Conservation (phyloP, 1,140 invertebrate genomes). For the Drosophila sechellia region DNA sequence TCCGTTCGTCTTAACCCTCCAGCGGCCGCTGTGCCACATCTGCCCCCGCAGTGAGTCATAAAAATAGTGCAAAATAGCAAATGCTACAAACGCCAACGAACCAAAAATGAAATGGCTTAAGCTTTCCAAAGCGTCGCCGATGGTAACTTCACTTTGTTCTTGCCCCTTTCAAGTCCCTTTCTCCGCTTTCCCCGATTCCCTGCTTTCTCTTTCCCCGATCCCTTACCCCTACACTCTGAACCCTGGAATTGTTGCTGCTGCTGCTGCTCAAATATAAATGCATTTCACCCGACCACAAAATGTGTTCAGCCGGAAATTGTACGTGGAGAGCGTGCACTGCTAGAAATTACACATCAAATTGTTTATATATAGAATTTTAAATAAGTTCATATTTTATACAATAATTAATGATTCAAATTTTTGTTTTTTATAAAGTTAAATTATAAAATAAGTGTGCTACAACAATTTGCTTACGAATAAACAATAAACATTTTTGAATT, state of each 20-base stretch:
- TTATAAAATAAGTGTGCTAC: too few relatives aligned
- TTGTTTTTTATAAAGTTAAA: too few relatives aligned
- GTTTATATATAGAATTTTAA: neutral
- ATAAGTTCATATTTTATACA: too few relatives aligned
- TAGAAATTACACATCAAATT: neutral
- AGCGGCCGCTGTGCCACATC: neutral
- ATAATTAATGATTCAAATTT: too few relatives aligned
- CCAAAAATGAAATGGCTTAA: constrained; percentile 82
- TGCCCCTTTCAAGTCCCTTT: neutral
- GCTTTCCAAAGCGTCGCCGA: constrained; percentile 71
- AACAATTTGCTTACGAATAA: too few relatives aligned
- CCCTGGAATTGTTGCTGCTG: constrained; percentile 32
- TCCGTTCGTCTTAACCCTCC: constrained; percentile 3
- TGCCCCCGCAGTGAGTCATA: constrained; percentile 46
- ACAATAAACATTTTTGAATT: too few relatives aligned
- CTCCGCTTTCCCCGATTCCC: neutral
- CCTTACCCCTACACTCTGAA: neutral
- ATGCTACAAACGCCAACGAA: constrained; percentile 74
- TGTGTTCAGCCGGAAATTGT: constrained; percentile 83
- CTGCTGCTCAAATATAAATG: constrained; percentile 76
- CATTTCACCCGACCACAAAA: constrained; percentile 80
- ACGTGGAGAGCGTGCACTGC: constrained; percentile 67
- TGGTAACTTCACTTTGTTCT: constrained; percentile 34
- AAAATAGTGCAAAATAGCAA: constrained; percentile 76
- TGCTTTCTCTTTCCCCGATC: neutral